Conservation (phyloP, 1,140 invertebrate genomes). For the Harlomillsia oculata region DNA sequence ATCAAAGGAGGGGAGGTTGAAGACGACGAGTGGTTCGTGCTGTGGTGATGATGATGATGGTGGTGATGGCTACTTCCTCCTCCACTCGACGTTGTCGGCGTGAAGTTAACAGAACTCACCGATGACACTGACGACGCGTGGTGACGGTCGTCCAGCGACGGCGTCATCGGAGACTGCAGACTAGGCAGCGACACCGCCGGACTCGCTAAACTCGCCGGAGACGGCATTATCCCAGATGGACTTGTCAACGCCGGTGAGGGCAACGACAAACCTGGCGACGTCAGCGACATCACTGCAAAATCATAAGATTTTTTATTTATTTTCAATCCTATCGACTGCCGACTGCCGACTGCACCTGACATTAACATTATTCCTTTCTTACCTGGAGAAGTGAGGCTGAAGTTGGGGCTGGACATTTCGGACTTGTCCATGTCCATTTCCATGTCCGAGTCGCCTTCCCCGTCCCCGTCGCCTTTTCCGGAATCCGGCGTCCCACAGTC, state of each 20-base stretch:
- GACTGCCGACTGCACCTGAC: too few relatives aligned
- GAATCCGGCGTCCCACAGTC: constrained; percentile 51
- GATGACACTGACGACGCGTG: constrained; percentile 29
- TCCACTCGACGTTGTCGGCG: constrained; percentile 21
- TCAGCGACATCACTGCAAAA: constrained; percentile 49
- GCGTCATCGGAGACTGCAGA: constrained; percentile 36
- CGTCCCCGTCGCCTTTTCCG: constrained; percentile 49
- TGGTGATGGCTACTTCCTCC: too few relatives aligned
- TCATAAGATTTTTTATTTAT: too few relatives aligned
- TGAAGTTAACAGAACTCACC: constrained; percentile 30
- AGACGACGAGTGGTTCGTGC: constrained; percentile 19
- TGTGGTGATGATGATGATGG: constrained; percentile 13
- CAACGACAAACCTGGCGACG: constrained; percentile 46
- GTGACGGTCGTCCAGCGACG: constrained; percentile 31
- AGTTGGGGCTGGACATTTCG: constrained; percentile 41
- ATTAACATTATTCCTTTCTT: not conserved
- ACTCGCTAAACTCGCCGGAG: constrained; percentile 40
- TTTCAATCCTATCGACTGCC: too few relatives aligned
- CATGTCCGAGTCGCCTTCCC: constrained; percentile 49
- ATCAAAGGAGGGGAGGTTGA: constrained; percentile 28
- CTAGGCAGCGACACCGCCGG: constrained; percentile 45
- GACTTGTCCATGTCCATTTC: constrained; percentile 40
- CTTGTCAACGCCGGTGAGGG: constrained; percentile 37
- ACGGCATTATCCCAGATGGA: constrained; percentile 34
- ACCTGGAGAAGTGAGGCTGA: constrained; percentile 45